Conservation (phyloP, 2,888 invertebrate genomes). For the Parnassius apollo region DNA sequence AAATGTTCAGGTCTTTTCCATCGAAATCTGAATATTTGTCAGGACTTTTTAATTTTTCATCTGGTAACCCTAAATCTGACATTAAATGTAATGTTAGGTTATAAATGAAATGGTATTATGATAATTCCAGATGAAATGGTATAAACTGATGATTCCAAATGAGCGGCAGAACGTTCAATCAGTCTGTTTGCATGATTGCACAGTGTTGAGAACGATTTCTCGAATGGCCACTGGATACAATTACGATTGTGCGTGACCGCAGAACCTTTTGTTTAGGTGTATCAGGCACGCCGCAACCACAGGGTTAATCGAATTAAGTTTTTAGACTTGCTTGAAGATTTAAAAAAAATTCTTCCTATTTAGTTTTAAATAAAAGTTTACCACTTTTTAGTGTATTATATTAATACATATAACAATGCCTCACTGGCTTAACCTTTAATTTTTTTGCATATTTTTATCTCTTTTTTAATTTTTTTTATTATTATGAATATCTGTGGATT, state of each 20-base stretch:
- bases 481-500: no score
- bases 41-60: no score
- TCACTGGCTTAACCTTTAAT: no score
- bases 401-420: no score
- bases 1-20: no score
- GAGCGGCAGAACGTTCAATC: constrained; percentile 1
- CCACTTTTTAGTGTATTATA: no score
- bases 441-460: no score
- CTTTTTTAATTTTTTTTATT: no score
- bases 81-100: constrained; percentile 7
- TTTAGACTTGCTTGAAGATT: not conserved
- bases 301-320: not conserved
- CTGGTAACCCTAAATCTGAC: not conserved
- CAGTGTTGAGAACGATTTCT: constrained; percentile 2
- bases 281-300: not conserved
- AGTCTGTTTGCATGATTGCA: constrained; percentile 17
- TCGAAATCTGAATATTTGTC: no score
- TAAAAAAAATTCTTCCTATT: no score
- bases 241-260: constrained; percentile 12
- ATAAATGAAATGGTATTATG: constrained; percentile 22
- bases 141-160: constrained; percentile 13
- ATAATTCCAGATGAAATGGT: constrained; percentile 12
- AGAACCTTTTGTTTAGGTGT: not conserved
- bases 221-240: not conserved
- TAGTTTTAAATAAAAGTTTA: no score